Evolutionary conservation across 2,888 invertebrate species (phyloP), one percentile per base, ranked within the genome.

Genomic region (Branchipolynoe longqiensis): DNA sequence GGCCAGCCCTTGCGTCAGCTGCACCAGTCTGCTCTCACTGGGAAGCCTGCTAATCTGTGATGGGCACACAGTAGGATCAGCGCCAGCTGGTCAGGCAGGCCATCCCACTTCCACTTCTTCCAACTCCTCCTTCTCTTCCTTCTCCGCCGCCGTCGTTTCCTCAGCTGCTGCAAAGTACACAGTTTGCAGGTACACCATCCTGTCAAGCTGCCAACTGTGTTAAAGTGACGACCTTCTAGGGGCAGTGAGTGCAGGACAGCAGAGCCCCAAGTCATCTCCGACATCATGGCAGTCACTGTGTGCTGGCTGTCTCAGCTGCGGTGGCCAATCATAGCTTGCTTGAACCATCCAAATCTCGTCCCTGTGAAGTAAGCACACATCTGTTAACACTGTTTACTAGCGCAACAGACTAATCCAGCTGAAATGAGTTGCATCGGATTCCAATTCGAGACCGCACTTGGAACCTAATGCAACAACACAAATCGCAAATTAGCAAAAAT

Each of bases 201-300:
- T 69, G 69, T 38, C 12, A 69, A 69, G 69, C 69, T 69, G 69
- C 69, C 38, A 62, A 28, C 62, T n/a, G 18, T 62, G 62, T 31
- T n/a, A 48, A 69, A n/a, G 12, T 31, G 69, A 0, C 69, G 38
- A 22, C 18, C 69, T 14, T 3, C 14, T 12, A 22, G 22, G 18
- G 12, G 69, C 36, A 69, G 33, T 31, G 25, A 31, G 28, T 62
- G 3, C 25, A 31, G 62, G 62, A 25, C 62, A 14, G 14, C 28
- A 62, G 28, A 62, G 69, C 12, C 36, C 22, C 69, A 69, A 38
- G 38, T 38, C 1, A 38, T 69, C 1, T 69, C 69, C 28, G 8
- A 28, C 8, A 22, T 22, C 69, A 69, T 69, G 69, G 38, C 69
- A 36, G 36, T 18, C 38, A n/a, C 8, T 12, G 48, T 8, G 48